Evolutionary conservation across 2,113 vertebrate species (phyloP).

Genomic region (Neodon shergylaensis): DNA sequence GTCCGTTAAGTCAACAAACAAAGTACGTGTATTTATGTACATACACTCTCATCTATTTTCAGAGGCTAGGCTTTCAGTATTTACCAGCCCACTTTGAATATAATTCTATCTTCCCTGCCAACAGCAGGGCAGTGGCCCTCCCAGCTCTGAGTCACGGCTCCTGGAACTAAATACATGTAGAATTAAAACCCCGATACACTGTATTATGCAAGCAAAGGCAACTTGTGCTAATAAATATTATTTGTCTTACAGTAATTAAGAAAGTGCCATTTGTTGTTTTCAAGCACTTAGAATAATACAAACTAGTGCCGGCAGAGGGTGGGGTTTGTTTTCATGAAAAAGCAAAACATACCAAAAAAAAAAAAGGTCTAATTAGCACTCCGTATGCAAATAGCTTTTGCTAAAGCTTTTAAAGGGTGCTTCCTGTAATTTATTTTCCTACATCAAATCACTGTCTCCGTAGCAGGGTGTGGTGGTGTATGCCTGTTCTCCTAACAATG

Average conservation of each 20-base stretch:
- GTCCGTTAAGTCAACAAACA: not conserved
- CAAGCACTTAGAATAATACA: not conserved
- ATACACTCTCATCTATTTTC: not conserved
- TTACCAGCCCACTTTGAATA: not conserved
- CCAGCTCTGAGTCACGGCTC: constrained; percentile 28
- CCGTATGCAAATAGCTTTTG: not conserved
- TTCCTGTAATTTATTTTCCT: not conserved
- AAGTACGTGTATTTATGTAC: not conserved
- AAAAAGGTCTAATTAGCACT: constrained; percentile 23
- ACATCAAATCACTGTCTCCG: not conserved
- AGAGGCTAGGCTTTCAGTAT: constrained; percentile 8
- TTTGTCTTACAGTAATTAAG: constrained; percentile 41
- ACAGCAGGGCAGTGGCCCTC: not conserved
- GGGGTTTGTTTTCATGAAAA: constrained; percentile 42
- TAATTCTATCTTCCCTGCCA: not conserved
- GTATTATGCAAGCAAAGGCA: not conserved
- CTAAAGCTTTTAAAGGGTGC: not conserved
- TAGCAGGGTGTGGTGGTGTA: not conserved
- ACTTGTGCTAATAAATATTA: constrained; percentile 44
- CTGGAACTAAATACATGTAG: not conserved
- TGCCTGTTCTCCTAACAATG: not conserved
- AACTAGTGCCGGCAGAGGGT: not conserved
- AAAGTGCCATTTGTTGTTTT: constrained; percentile 55
- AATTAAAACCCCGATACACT: not conserved
- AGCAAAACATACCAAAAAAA: not conserved